Evolutionary conservation across 2,113 vertebrate genomes (phyloP).

Genomic region (Scomber scombrus): DNA sequence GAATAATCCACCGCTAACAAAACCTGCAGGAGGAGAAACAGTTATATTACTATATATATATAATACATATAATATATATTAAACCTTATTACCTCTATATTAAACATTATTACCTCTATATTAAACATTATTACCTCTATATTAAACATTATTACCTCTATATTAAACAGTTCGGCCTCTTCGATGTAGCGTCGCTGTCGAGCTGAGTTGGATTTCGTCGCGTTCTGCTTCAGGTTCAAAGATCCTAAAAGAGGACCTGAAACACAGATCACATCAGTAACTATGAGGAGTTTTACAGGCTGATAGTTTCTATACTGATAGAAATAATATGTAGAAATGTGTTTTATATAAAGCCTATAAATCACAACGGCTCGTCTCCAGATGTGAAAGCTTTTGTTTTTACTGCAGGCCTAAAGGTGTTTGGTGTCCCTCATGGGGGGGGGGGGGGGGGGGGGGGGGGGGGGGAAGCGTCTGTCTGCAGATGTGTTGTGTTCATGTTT

Average conservation of each 20-base stretch:
- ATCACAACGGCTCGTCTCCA: too few species aligned
- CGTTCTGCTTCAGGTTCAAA: conserved; percentile 19
- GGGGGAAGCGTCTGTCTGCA: too few species aligned
- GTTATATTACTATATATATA: background rate
- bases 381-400: too few species aligned
- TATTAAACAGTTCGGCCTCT: conserved; percentile 70
- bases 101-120: accelerated
- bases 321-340: too few species aligned
- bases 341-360: too few species aligned
- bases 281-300: too few species aligned
- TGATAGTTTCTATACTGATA: background rate
- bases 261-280: too few species aligned
- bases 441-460: too few species aligned
- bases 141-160: conserved; percentile 53
- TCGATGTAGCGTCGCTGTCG: conserved; percentile 55
- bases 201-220: background rate
- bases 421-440: too few species aligned
- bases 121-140: accelerated
- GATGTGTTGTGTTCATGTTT: too few species aligned
- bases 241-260: conserved; percentile 67
- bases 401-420: too few species aligned
- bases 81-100: background rate
- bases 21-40: conserved; percentile 63
- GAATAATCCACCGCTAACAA: conserved; percentile 95
- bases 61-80: background rate